Evolutionary conservation across 2,888 invertebrate genomes (phyloP).

Genomic region (Polymixis flavicincta): DNA sequence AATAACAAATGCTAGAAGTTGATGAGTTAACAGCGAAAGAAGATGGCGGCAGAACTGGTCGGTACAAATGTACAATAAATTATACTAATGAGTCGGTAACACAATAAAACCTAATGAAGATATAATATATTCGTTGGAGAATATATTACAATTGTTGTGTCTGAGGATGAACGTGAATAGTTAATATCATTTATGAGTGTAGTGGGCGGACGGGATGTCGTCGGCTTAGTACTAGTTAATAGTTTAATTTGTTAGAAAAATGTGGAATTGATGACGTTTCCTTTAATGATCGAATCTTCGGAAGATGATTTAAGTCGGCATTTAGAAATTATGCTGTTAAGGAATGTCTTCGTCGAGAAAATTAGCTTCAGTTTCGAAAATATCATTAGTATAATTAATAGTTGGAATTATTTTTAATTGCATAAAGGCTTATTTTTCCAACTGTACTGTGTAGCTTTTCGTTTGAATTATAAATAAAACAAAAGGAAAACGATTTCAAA

Average conservation of each 20-base stretch:
- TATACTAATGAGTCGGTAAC: conserved; percentile 68
- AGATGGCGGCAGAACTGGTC: conserved; percentile 31
- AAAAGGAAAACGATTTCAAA: not conserved
- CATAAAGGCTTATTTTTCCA: not conserved
- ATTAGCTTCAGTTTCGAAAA: conserved; percentile 6
- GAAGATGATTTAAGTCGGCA: conserved; percentile 21
- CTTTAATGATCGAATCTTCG: conserved; percentile 10
- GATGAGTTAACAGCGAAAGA: conserved; percentile 36
- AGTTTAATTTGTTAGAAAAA: conserved; percentile 61
- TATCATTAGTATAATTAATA: not conserved
- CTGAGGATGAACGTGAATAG: conserved; percentile 57
- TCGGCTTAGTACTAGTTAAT: conserved; percentile 41
- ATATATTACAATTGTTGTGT: conserved; percentile 69
- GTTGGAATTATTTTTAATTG: not conserved
- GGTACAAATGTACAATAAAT: conserved; percentile 58
- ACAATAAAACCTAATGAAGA: conserved; percentile 68
- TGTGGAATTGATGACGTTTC: conserved; percentile 35
- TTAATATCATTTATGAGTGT: conserved; percentile 57
- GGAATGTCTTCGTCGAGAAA: not conserved
- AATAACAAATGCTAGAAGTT: conserved; percentile 10
- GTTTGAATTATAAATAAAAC: not conserved
- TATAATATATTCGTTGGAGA: conserved; percentile 69
- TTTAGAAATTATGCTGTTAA: conserved; percentile 22
- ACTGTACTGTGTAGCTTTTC: not conserved
- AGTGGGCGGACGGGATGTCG: conserved; percentile 55